Percentiles rank a stretch among this genome's conserved stretches.
phyloP scores from a whole-genome alignment of 2,113 vertebrate species.

The Opisthocomus hoazin region DNA sequence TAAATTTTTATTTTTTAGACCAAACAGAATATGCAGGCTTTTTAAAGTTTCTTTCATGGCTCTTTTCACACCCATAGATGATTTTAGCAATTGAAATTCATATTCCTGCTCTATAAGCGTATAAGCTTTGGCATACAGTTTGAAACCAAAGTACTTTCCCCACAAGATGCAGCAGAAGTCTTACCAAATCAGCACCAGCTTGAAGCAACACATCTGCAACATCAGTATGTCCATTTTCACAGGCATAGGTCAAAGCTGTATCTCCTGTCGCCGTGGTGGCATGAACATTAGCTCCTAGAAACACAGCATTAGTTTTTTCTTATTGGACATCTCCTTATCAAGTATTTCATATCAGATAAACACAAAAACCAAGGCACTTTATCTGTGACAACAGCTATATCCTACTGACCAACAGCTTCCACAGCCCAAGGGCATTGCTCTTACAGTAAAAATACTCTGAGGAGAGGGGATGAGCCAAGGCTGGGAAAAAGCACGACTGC shows the following conservation, averaged over 20 bases:
- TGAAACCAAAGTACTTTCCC: background rate
- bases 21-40: background rate
- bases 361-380: background rate
- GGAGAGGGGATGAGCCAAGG: background rate
- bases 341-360: background rate
- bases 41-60: background rate
- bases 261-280: conserved; percentile 98
- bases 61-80: background rate
- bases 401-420: background rate
- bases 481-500: background rate
- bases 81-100: background rate
- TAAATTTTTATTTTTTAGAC: background rate
- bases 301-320: background rate
- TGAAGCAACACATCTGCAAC: conserved; percentile 97
- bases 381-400: background rate
- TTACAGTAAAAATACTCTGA: background rate
- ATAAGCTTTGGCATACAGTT: background rate
- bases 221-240: conserved; percentile 98
- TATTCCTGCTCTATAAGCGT: background rate
- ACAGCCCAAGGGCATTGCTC: background rate
- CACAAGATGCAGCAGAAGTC: background rate
- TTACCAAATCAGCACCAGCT: conserved; percentile 94
- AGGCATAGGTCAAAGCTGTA: conserved; percentile 95
- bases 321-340: background rate
- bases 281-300: conserved; percentile 92